Evolutionary conservation across 2,797 vertebrate species (phyloP).

Genomic region (Octomys mimax): DNA sequence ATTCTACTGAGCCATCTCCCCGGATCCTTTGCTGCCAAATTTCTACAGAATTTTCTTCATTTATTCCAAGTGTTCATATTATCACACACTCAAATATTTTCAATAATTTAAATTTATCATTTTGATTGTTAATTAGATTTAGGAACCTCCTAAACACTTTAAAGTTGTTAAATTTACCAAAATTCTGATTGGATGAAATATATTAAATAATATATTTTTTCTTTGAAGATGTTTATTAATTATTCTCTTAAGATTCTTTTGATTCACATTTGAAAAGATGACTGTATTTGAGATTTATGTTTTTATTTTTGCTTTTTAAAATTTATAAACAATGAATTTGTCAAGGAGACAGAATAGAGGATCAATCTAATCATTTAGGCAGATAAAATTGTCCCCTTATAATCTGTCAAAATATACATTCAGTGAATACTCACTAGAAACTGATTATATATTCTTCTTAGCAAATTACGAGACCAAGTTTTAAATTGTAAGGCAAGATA

Average conservation of each 20-base stretch:
- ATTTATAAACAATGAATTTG: constrained; percentile 29
- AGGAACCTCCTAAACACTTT: background rate
- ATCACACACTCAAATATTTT: background rate
- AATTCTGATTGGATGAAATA: background rate
- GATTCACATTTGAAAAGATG: constrained; percentile 29
- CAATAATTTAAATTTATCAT: background rate
- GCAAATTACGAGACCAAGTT: background rate
- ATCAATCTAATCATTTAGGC: constrained; percentile 32
- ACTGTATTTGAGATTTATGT: background rate
- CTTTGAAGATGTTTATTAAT: constrained; percentile 13
- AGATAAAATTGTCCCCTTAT: background rate
- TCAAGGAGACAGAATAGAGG: background rate
- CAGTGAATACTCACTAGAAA: background rate
- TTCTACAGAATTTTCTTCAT: background rate
- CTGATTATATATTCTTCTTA: background rate
- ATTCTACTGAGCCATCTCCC: too few species aligned
- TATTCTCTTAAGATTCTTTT: constrained; percentile 16
- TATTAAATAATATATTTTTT: background rate
- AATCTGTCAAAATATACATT: background rate
- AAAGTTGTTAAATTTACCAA: background rate
- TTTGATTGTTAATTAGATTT: constrained; percentile 19
- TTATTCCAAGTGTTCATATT: background rate
- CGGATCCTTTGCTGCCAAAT: background rate
- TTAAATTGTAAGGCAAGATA: background rate
- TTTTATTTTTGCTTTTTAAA: background rate